Conservation (phyloP, 2,113 vertebrate genomes). For the Petroica traversi region DNA sequence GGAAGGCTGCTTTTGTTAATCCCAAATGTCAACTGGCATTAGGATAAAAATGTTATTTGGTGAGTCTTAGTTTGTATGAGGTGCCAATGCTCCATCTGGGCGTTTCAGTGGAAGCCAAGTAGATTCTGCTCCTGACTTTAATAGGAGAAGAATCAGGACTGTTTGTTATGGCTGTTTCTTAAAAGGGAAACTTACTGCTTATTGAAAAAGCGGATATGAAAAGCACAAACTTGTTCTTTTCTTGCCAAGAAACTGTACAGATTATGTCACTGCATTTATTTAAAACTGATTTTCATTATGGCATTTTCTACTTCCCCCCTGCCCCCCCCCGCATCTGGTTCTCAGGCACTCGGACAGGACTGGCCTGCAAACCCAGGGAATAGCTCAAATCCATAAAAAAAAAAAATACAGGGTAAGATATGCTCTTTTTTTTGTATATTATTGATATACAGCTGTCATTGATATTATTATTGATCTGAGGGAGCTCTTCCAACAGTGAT, state of each 20-base stretch:
- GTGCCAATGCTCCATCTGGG: neutral
- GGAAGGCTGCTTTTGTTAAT: neutral
- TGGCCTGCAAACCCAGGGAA: neutral
- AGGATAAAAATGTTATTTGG: neutral
- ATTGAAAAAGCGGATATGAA: constrained; percentile 24
- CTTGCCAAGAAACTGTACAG: constrained; percentile 11
- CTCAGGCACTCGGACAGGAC: neutral
- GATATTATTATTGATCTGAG: neutral
- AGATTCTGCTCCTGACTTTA: constrained; percentile 34
- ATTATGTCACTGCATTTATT: constrained; percentile 41
- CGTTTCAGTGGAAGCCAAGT: rapidly evolving
- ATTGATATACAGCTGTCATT: neutral
- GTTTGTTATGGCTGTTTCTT: constrained; percentile 21
- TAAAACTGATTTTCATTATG: constrained; percentile 34
- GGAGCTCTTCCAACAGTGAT: neutral
- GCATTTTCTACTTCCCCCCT: neutral
- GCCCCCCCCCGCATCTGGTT: neutral
- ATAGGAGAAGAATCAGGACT: constrained; percentile 18
- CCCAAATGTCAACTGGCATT: neutral
- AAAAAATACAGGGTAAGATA: neutral
- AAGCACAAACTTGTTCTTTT: neutral
- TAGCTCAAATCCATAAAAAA: neutral
- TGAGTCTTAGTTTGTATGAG: rapidly evolving
- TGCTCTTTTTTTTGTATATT: neutral
- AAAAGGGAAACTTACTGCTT: constrained; percentile 46